Percentiles rank a stretch among this genome's conserved stretches.
These are phyloP conservation scores for Danio jaintianensis DNA, from an alignment of 2,797 vertebrate species.

Conservation along the genomic window DNA sequence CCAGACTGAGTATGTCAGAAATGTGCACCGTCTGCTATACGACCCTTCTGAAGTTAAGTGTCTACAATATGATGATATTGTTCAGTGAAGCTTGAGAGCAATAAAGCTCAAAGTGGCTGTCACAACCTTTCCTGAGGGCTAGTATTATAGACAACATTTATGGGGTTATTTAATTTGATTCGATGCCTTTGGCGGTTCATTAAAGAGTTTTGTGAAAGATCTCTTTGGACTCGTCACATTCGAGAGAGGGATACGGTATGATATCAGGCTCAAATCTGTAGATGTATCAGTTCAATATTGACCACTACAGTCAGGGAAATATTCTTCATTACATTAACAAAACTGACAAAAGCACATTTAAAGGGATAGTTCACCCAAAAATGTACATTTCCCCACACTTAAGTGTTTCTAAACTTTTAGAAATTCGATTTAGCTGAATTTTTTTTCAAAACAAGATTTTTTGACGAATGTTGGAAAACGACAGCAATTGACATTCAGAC, in stretches of 20 bases:
- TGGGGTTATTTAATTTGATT: conserved; percentile 28
- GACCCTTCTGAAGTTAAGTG: conserved; percentile 24
- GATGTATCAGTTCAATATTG: neutral
- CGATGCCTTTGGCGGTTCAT: neutral
- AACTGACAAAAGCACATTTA: conserved; percentile 26
- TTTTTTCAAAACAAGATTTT: too few species aligned
- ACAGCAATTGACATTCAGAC: too few species aligned
- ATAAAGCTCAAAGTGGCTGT: conserved; percentile 41
- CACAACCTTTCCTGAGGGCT: conserved; percentile 26
- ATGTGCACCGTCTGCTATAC: conserved; percentile 27
- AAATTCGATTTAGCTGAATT: too few species aligned
- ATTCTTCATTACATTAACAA: neutral
- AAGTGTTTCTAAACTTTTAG: too few species aligned
- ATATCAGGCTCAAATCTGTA: neutral
- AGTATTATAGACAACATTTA: conserved; percentile 41
- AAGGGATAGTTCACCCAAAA: too few species aligned
- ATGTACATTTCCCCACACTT: too few species aligned
- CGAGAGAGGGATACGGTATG: neutral
- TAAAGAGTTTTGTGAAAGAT: conserved; percentile 12
- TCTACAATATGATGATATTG: conserved; percentile 41
- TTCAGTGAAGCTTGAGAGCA: conserved; percentile 48
- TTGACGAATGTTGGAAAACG: too few species aligned
- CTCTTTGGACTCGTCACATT: neutral
- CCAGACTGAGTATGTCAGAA: neutral
- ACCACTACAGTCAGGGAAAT: neutral